Base-by-base conservation (phyloP, 2,888 invertebrate genomes). In the Catocala sponsa region DNA sequence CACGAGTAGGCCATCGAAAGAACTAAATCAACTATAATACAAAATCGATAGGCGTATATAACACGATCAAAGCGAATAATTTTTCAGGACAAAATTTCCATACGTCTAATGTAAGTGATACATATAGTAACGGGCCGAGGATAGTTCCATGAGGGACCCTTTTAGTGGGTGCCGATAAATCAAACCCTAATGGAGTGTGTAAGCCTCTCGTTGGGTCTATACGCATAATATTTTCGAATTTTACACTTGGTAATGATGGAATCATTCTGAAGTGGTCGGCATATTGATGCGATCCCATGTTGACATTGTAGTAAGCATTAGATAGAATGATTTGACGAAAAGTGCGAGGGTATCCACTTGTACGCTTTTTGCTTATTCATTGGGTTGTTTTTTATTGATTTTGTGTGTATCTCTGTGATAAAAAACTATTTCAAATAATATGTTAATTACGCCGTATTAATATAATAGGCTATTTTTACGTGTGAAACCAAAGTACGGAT, bases 151-250 rank as follows among this genome's bases (percentile, higher is more conserved):
- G 88, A 76, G 88, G 86, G 89, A 92, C 91, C 91, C 92, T 92
- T 92, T 92, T 92, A 92, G 90, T 87, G 86, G 85, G 81, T 74
- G 82, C 88, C 84, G 83, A 93, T 93, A 93, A 92, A 93, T 93
- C 92, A 93, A 89, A 76, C 77, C 88, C 80, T 92, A 93, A 93
- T 92, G 92, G 92, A 91, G 88, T 90, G 87, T 87, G 85, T 86
- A 85, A 89, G 83, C 86, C 80, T 79, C 78, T 85, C 78, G 78
- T 75, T 75, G 84, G 83, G 85, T 83, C 82, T 86, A 79, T 75
- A 81, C 82, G 86, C 86, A 89, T 90, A 88, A 87, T 89, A 90
- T 91, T 91, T 88, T 84, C 79, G 83, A 88, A 86, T 87, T 88
- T 89, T 83, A 86, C 82, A 85, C 83, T 88, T 85, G 85, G 86